Percentiles rank a stretch among this genome's conserved stretches.
These are phyloP conservation scores for Acronicta alni DNA, from an alignment of 2,888 invertebrate genomes.

Conservation along the genomic window DNA sequence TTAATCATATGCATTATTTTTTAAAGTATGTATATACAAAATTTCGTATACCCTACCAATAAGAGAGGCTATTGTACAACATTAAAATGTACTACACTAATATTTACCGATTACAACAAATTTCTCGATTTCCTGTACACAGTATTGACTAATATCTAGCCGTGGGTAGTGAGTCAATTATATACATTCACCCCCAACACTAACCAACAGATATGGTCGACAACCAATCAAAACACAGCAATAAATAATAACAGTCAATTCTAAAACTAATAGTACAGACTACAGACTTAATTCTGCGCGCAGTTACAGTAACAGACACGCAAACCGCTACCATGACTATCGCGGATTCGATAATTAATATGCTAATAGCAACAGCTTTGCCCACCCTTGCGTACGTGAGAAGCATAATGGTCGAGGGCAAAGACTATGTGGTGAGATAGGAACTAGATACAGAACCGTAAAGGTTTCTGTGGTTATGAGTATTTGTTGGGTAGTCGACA, in stretches of 20 bases:
- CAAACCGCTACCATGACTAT: constrained; percentile 70
- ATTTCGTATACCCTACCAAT: no score
- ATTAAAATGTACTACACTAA: no score
- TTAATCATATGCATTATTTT: no score
- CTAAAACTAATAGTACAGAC: constrained; percentile 45
- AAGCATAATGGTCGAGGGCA: constrained; percentile 59
- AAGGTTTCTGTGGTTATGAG: no score
- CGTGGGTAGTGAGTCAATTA: neutral
- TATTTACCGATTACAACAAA: neutral
- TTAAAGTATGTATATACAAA: no score
- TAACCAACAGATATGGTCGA: constrained; percentile 24
- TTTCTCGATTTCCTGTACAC: constrained; percentile 2
- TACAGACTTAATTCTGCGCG: constrained; percentile 42
- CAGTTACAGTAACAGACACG: constrained; percentile 64
- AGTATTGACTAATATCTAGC: neutral
- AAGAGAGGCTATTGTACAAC: no score
- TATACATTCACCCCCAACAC: constrained; percentile 30
- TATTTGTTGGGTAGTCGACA: no score
- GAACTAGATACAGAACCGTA: neutral
- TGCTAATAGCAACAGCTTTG: constrained; percentile 79
- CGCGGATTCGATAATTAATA: constrained; percentile 83
- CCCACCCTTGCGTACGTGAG: constrained; percentile 78
- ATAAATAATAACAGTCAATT: constrained; percentile 53
- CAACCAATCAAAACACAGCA: constrained; percentile 48
- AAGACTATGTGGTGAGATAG: constrained; percentile 31